Percentiles rank a stretch among this genome's conserved stretches.
Evolutionary conservation across 2,888 invertebrate species (phyloP).

Genomic region (Lamellibrachia satsuma): DNA sequence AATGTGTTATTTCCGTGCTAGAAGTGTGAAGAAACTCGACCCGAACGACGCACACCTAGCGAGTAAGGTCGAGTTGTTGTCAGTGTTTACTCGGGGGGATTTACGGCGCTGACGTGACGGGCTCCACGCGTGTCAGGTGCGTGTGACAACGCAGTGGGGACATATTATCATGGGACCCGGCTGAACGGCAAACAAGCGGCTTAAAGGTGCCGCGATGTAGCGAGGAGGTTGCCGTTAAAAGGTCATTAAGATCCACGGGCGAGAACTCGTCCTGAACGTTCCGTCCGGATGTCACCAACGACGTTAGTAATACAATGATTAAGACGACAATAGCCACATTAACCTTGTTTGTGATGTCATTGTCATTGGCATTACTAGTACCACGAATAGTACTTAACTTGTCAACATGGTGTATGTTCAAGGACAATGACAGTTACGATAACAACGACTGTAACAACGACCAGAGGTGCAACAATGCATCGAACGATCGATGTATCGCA

Average conservation of each 20-base stretch:
- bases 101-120: not conserved
- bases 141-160: not conserved
- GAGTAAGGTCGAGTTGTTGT: not conserved
- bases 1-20: not conserved
- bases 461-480: no score
- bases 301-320: not conserved
- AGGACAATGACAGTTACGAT: no score
- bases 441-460: no score
- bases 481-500: no score
- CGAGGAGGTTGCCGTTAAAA: not conserved
- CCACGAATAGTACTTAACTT: not conserved
- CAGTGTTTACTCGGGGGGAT: not conserved
- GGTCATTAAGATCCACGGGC: not conserved
- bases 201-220: not conserved
- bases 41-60: not conserved
- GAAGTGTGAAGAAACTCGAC: not conserved
- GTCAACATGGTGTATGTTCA: no score
- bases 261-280: not conserved
- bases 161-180: not conserved
- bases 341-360: not conserved
- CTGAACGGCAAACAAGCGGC: not conserved
- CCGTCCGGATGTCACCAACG: not conserved
- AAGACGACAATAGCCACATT: not conserved
- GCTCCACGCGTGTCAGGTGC: not conserved
- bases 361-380: not conserved